Evolutionary conservation across 1,140 invertebrate genomes (phyloP), one percentile per base, ranked within the genome.

Genomic region (Euborellia annulipes): DNA sequence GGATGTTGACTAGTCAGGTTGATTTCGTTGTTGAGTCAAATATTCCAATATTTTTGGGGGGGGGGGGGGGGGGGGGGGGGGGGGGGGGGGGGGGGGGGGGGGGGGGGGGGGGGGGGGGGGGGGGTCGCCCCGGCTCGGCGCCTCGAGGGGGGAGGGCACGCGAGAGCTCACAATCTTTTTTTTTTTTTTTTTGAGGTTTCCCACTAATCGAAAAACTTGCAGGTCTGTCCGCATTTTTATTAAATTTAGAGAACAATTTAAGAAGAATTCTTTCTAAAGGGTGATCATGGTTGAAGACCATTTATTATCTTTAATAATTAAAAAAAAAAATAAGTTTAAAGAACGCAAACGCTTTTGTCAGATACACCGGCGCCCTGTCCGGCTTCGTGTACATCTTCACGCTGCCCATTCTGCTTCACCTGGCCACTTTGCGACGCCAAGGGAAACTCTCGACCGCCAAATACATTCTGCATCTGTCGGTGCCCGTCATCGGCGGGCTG

Each of bases 351-450:
- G 49, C 48, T 50, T 50, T 53, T 68, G 67, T 44, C 62, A 86
- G 87, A 54, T 91, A 85, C 64, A 85, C 85, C 9, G 89, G 88
- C 40, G 84, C 86, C 0, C 62, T 91, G 19, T 85, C 83, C 58
- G 88, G 88, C n/a, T 65, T 91, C 14, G 74, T 87, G 0, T 90
- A 91, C 58, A 73, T 91, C 6, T 92, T 93, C 58, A 73, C 82
- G 8, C 64, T 93, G 22, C 89, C 89, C 0, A 77, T 76, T 54
- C 54, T 84, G 2, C 67, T 90, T 7, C 78, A 88, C 56, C 64
- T 91, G 44, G 67, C 71, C 22, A 78, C 78, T 13, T 62, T 79
- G 20, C 68, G 73, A 39, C 63, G 71, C 22, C 64, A 77, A 41
- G 70, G 75, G 3, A 64, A 70, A 46, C 59, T 86, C 1, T 76